phyloP scores from a whole-genome alignment of 2,113 vertebrate genomes.

The Spheniscus mendiculus region DNA sequence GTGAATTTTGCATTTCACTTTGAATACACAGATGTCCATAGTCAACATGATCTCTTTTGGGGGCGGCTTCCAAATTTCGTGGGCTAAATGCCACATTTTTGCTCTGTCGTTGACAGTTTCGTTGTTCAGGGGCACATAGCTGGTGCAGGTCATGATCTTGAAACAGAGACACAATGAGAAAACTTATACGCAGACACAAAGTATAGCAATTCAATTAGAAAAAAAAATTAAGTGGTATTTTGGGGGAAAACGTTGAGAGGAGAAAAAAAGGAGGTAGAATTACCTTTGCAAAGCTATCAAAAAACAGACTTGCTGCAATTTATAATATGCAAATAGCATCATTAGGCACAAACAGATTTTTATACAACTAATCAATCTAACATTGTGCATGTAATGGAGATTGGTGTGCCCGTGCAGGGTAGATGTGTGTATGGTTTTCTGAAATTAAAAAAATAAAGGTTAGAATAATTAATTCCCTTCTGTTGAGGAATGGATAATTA shows the following conservation, averaged over 20 bases:
- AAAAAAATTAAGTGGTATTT: background rate
- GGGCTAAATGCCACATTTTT: background rate
- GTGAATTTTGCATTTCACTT: constrained; percentile 14
- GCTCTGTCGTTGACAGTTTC: background rate
- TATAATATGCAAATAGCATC: background rate
- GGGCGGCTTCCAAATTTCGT: background rate
- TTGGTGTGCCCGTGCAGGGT: background rate
- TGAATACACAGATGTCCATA: background rate
- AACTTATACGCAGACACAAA: background rate
- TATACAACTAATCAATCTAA: background rate
- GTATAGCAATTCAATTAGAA: background rate
- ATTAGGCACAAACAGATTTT: background rate
- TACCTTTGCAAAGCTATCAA: background rate
- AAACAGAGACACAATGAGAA: background rate
- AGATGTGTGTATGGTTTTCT: background rate
- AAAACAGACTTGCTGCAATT: background rate
- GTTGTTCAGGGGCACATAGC: background rate
- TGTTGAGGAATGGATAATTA: background rate
- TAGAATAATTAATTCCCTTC: background rate
- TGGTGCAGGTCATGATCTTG: background rate
- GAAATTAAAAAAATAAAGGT: background rate
- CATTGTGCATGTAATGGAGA: background rate
- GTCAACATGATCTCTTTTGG: background rate
- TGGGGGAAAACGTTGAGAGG: background rate
- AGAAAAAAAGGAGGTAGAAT: background rate